A percentile compares a stretch with the other conserved stretches of the same genome.
Conservation (phyloP, 1,140 invertebrate species). For the Nylanderia fulva region DNA sequence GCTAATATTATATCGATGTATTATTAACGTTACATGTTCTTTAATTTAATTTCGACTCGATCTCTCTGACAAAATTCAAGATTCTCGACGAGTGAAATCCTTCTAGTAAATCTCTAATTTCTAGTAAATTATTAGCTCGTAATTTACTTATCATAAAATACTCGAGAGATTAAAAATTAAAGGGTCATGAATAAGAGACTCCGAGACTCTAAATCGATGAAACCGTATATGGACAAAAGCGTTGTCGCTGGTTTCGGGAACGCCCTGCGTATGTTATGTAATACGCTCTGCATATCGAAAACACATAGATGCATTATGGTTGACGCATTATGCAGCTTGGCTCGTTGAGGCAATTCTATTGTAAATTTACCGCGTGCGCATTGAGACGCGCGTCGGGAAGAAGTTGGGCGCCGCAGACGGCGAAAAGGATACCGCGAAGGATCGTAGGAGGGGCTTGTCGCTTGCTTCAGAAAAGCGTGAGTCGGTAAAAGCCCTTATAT, state of each 20-base stretch:
- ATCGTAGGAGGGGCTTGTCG: slow-evolving; percentile 1
- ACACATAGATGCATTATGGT: slow-evolving; percentile 69
- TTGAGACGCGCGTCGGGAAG: slow-evolving; percentile 46
- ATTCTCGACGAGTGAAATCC: neutral
- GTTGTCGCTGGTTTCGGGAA: neutral
- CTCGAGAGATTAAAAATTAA: neutral
- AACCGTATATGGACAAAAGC: neutral
- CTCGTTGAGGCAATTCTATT: slow-evolving; percentile 69
- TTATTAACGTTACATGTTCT: neutral
- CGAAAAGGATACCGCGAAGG: slow-evolving; percentile 35
- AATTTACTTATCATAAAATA: neutral
- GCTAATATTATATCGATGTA: slow-evolving; percentile 1
- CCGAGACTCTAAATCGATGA: neutral
- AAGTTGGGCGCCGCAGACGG: slow-evolving; percentile 15
- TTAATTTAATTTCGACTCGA: neutral
- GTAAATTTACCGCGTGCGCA: slow-evolving; percentile 70
- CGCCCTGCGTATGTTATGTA: slow-evolving; percentile 5
- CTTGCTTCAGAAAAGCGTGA: slow-evolving; percentile 38
- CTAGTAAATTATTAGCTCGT: neutral
- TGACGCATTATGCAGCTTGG: slow-evolving; percentile 59
- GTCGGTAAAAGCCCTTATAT: slow-evolving; percentile 77
- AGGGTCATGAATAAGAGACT: neutral
- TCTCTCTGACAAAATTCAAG: neutral
- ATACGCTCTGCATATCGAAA: slow-evolving; percentile 62
- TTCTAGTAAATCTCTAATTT: neutral